A percentile compares a stretch with the other conserved stretches of the same genome.
Conservation (phyloP, 2,113 vertebrate species). For the Silurus meridionalis region DNA sequence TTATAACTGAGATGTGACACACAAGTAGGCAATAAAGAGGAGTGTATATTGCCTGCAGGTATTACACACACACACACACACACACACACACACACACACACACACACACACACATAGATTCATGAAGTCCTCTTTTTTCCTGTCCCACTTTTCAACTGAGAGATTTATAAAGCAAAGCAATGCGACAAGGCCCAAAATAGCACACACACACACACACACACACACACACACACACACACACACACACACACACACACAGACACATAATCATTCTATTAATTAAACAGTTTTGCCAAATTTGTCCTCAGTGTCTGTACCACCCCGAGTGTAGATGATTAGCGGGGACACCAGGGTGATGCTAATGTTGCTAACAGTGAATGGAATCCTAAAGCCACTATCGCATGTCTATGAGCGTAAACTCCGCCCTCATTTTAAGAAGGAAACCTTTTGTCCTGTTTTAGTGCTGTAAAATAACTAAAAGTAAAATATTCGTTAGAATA, state of each 20-base stretch:
- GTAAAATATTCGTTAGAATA: background rate
- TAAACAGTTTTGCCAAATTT: background rate
- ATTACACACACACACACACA: conserved; percentile 9
- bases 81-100: background rate
- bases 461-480: background rate
- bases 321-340: background rate
- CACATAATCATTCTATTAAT: background rate
- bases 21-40: conserved; percentile 59
- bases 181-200: background rate
- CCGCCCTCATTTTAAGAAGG: background rate
- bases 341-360: background rate
- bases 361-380: background rate
- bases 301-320: background rate
- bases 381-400: background rate
- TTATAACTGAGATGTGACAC: conserved; percentile 64
- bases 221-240: background rate
- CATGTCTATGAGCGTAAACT: background rate
- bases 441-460: background rate
- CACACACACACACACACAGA: background rate
- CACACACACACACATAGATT: conserved; percentile 11
- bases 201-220: background rate
- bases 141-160: background rate
- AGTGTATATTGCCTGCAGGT: conserved; percentile 64
- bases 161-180: background rate
- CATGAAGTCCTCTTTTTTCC: conserved; percentile 62